phyloP scores from a whole-genome alignment of 2,888 invertebrate species.

The Isoperla grammatica region DNA sequence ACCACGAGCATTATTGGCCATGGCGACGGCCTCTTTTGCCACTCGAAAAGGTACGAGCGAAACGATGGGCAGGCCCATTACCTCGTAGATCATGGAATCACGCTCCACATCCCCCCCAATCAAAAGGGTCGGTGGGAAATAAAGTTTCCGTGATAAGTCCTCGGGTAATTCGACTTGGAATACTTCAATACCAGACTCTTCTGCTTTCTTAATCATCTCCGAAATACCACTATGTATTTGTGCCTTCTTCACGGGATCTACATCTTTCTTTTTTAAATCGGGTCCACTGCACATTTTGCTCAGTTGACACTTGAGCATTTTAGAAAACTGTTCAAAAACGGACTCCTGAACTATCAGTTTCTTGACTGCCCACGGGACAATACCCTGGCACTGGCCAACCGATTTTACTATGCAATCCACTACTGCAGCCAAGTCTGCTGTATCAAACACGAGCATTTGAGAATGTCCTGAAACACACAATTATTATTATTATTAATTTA shows the following conservation, averaged over 20 bases:
- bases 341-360: conserved; percentile 51
- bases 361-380: conserved; percentile 50
- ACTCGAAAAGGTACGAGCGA: conserved; percentile 49
- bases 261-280: conserved; percentile 26
- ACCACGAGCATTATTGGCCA: conserved; percentile 50
- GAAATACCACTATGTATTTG: no score
- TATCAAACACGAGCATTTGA: conserved; percentile 50
- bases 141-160: conserved; percentile 35
- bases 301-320: conserved; percentile 45
- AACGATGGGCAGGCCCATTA: conserved; percentile 45
- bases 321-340: conserved; percentile 44
- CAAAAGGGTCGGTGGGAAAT: conserved; percentile 43
- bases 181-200: conserved; percentile 36
- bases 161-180: conserved; percentile 10
- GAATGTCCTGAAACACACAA: conserved; percentile 40
- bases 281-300: conserved; percentile 40
- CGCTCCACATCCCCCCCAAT: conserved; percentile 42
- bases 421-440: conserved; percentile 52
- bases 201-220: no score
- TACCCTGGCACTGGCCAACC: conserved; percentile 50
- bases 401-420: conserved; percentile 48
- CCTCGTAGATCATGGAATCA: conserved; percentile 40
- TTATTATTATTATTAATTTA: no score
- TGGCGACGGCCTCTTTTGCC: conserved; percentile 49
- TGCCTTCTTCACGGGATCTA: no score